phyloP scores from a whole-genome alignment of 2,113 vertebrate genomes.

The Nyctereutes procyonoides region DNA sequence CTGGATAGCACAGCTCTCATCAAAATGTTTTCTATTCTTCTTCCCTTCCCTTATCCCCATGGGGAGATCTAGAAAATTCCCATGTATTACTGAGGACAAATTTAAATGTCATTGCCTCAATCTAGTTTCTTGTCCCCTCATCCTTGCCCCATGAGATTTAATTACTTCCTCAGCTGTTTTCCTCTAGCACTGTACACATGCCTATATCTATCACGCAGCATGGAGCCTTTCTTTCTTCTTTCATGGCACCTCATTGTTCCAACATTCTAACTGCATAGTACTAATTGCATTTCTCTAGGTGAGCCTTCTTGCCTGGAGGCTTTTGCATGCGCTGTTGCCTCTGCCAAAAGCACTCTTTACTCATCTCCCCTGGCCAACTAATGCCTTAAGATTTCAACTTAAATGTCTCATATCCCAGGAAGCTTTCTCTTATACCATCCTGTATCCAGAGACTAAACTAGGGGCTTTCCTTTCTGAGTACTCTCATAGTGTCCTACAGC shows the following conservation, averaged over 20 bases:
- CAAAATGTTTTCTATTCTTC: neutral
- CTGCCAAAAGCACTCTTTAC: neutral
- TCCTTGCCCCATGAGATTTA: neutral
- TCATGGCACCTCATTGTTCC: neutral
- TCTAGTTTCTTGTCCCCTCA: neutral
- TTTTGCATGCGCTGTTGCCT: neutral
- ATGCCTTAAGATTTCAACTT: neutral
- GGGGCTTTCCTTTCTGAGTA: neutral
- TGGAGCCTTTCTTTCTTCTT: neutral
- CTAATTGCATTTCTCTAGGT: neutral
- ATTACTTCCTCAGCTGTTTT: neutral
- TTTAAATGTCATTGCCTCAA: neutral
- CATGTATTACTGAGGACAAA: neutral
- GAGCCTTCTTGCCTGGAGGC: neutral
- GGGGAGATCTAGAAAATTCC: neutral
- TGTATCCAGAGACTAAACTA: neutral
- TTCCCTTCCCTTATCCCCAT: neutral
- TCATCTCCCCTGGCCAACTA: neutral
- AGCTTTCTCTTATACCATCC: neutral
- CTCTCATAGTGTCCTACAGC: neutral
- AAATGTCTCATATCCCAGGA: neutral
- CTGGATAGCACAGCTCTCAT: neutral
- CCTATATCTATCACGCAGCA: neutral
- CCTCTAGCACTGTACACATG: neutral
- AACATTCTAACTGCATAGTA: neutral